Evolutionary conservation across 2,888 invertebrate species (phyloP), one percentile per base, ranked within the genome.

Genomic region (Sialis fuliginosa): DNA sequence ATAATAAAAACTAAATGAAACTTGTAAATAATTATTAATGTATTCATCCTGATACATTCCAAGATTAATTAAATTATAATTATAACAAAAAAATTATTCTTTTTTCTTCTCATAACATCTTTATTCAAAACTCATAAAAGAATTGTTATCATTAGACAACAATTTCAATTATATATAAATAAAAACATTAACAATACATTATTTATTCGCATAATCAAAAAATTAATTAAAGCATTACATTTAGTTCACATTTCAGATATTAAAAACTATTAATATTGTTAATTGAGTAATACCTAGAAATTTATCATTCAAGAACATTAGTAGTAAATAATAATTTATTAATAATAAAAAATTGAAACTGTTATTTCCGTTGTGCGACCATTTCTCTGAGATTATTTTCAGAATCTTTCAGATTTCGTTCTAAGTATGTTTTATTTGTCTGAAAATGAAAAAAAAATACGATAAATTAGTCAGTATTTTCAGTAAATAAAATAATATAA

Each of bases 311-410:
- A 39, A 8, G 2, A 39, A 39, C 10, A 5, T 5, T 6, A 37
- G 39, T 39, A 6, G 10, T 37, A 10, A 6, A 12, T 13, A 6
- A 13, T 39, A 39, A 12, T 39, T 39, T 6, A 39, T 22, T 22
- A 22, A 22, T 22, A 22, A 22, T 22, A 22, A 22, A 22, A 22
- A 22, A 22, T 22, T 22, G 22, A 22, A 22, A 22, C 37, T 10
- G n/a, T 49, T 70, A 70, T 60, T 77, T 78, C 51, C 75, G 71
- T 53, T 77, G 79, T 56, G 79, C 77, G 0, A 84, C 78, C 74
- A 90, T 76, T 70, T 90, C 89, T 54, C 90, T 69, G 42, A 91
- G 71, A 61, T 85, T 86, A 61, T 87, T 80, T 66, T 88, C 84
- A 58, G 83, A 82, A 60, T 90, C 89, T 61, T 85, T 85, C 51